phyloP scores from a whole-genome alignment of 2,797 vertebrate species.

The Borostomias antarcticus region DNA sequence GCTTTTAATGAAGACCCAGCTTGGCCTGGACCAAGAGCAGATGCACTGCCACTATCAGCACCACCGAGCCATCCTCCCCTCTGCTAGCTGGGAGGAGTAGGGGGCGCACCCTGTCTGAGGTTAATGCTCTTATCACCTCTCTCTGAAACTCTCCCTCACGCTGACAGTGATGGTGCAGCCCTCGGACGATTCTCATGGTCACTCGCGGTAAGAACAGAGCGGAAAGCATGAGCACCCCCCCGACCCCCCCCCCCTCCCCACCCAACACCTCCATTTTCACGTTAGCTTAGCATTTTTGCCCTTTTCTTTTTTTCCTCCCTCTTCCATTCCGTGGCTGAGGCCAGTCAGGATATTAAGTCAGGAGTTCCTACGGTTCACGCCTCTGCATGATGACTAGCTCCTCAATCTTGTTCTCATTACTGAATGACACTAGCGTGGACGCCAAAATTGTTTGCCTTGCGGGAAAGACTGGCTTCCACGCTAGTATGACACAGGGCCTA shows the following conservation, averaged over 20 bases:
- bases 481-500: conserved; percentile 51
- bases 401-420: conserved; percentile 34
- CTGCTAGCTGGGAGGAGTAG: conserved; percentile 33
- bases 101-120: too few relatives aligned
- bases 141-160: conserved; percentile 55
- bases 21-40: conserved; percentile 30
- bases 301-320: not conserved
- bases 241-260: too few relatives aligned
- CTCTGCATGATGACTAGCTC: conserved; percentile 57
- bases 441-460: conserved; percentile 61
- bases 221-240: conserved; percentile 3
- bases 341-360: conserved; percentile 38
- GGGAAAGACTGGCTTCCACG: too few relatives aligned
- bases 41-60: conserved; percentile 63
- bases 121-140: conserved; percentile 67
- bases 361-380: conserved; percentile 29
- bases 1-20: conserved; percentile 43
- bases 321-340: not conserved
- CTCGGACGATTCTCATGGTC: conserved; percentile 58
- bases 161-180: conserved; percentile 25
- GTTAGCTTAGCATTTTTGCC: too few relatives aligned
- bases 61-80: conserved; percentile 62
- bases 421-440: conserved; percentile 42
- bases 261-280: not conserved
- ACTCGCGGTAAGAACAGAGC: conserved; percentile 20